Evolutionary conservation across 2,888 invertebrate species (phyloP).

Genomic region (Drosophila anomalata): DNA sequence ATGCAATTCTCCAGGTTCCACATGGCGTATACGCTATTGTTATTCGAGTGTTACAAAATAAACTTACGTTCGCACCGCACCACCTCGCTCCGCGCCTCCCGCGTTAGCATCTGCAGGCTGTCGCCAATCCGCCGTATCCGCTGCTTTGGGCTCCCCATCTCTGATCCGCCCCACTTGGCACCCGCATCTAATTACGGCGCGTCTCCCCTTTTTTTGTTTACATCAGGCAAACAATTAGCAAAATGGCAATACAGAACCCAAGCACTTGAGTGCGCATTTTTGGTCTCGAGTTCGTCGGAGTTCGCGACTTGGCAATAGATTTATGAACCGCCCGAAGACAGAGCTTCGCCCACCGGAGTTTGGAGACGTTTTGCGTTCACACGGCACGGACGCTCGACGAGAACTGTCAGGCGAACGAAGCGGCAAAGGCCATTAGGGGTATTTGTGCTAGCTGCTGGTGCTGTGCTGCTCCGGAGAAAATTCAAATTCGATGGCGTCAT

Average conservation of each 20-base stretch:
- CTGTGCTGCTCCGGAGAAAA: slow-evolving; percentile 47
- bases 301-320: slow-evolving; percentile 16
- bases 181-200: slow-evolving; percentile 37
- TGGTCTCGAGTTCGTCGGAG: slow-evolving; percentile 5
- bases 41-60: neutral
- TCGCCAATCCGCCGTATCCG: slow-evolving; percentile 67
- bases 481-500: slow-evolving; percentile 74
- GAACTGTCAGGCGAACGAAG: slow-evolving; percentile 67
- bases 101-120: slow-evolving; percentile 77
- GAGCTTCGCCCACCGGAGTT: slow-evolving; percentile 11
- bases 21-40: slow-evolving; percentile 33
- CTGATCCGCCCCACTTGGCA: slow-evolving; percentile 29
- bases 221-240: slow-evolving; percentile 75
- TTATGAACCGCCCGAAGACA: slow-evolving; percentile 10
- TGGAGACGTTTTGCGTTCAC: slow-evolving; percentile 55
- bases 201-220: slow-evolving; percentile 37
- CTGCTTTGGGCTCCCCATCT: slow-evolving; percentile 56
- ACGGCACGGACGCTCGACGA: slow-evolving; percentile 60
- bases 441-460: slow-evolving; percentile 17
- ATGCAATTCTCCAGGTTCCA: slow-evolving; percentile 12
- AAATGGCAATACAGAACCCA: slow-evolving; percentile 76
- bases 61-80: slow-evolving; percentile 78
- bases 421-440: slow-evolving; percentile 29
- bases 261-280: slow-evolving; percentile 78
- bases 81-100: slow-evolving; percentile 68